Evolutionary conservation across 2,797 vertebrate genomes (phyloP), one percentile per base, ranked within the genome.

Genomic region (Acestrorhynchus altus): DNA sequence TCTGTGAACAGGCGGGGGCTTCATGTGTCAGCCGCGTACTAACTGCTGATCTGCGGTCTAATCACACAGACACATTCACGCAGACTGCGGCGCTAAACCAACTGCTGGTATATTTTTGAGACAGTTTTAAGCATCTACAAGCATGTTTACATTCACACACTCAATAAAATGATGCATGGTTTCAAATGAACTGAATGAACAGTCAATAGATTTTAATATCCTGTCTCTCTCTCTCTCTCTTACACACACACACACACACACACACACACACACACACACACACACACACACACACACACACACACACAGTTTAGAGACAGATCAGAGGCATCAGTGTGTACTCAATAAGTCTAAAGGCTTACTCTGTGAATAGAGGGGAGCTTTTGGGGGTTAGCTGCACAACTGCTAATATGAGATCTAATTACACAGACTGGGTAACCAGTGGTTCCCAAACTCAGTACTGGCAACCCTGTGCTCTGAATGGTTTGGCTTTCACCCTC

Each of bases 391-490:
- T 94, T 91, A 93, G 94, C 92, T 92, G 93, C 93, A 94, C 93
- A 94, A 95, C 94, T 94, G 94, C 94, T 95, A 94, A 95, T 95
- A 95, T 95, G 93, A 92, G 92, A 95, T 95, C 94, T 95, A 96
- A 96, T 96, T 95, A 96, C 79, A 85, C 82, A 65, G 31, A 35
- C 31, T 35, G 31, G 31, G 31, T 35, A 35, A 35, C 31, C 31
- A 35, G 31, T 2, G 31, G 31, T 35, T 6, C 31, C 31, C 31
- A 35, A 35, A 35, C 2, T 35, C 31, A 35, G 31, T 35, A 2
- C 6, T 35, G 31, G 2, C 2, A 6, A 35, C 31, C 31, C 31
- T 6, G 6, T 35, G 6, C 31, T 35, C 31, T 6, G 6, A 2
- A 35, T 35, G n/a, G n/a, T n/a, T n/a, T n/a, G n/a, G n/a, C n/a